Percentiles rank a stretch among this genome's conserved stretches.
phyloP scores from a whole-genome alignment of 2,113 vertebrate species.

The Perccottus glenii region DNA sequence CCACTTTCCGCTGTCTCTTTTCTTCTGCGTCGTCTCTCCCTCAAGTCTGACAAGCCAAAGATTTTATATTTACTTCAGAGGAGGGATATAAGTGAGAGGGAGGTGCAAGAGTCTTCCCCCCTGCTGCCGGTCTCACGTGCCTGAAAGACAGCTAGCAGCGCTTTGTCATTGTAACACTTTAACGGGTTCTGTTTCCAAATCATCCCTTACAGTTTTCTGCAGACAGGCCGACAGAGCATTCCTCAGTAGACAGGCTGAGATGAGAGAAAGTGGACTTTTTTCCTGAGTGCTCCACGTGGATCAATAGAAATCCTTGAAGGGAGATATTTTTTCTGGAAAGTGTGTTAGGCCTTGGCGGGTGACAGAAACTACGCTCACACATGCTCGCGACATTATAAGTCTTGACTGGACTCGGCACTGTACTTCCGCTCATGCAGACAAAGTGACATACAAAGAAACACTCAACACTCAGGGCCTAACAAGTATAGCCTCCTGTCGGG shows the following conservation, averaged over 20 bases:
- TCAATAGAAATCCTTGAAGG: constrained; percentile 74
- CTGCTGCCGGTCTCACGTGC: constrained; percentile 35
- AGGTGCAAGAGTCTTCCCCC: constrained; percentile 25
- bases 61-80: constrained; percentile 46
- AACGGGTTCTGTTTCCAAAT: constrained; percentile 55
- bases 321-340: constrained; percentile 75
- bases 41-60: constrained; percentile 59
- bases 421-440: constrained; percentile 41
- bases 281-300: constrained; percentile 62
- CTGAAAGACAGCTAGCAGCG: constrained; percentile 42
- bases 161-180: constrained; percentile 62
- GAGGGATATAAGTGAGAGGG: constrained; percentile 39
- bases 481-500: constrained; percentile 55
- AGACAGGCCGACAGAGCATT: constrained; percentile 60
- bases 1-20: constrained; percentile 39
- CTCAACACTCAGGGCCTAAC: constrained; percentile 49
- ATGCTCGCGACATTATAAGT: constrained; percentile 55
- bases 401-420: constrained; percentile 33
- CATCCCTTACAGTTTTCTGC: constrained; percentile 51
- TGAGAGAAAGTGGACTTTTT: constrained; percentile 20
- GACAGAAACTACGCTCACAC: constrained; percentile 64
- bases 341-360: constrained; percentile 65
- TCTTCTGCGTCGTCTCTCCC: constrained; percentile 30
- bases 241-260: constrained; percentile 40
- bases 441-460: constrained; percentile 43